Evolutionary conservation across 1,140 invertebrate genomes (phyloP).

Genomic region (Hycleus phaleratus): DNA sequence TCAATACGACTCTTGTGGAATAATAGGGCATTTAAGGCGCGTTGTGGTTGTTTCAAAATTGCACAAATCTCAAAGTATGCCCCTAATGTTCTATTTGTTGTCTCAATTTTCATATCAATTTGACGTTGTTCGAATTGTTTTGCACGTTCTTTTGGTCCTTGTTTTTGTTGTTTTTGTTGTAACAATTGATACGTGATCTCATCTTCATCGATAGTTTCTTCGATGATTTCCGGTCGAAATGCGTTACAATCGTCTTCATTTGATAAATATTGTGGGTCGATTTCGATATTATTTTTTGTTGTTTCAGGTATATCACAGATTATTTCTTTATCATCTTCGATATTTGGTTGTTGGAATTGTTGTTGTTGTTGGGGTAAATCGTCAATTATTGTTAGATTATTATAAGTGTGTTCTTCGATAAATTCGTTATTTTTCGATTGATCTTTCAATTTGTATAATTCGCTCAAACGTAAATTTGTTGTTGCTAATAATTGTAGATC

Average conservation of each 20-base stretch:
- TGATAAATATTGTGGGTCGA: not conserved
- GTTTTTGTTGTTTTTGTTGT: conserved; percentile 25
- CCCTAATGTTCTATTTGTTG: conserved; percentile 43
- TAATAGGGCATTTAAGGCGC: conserved; percentile 50
- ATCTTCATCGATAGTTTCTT: conserved; percentile 32
- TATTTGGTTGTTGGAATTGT: conserved; percentile 4
- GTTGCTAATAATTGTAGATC: conserved; percentile 55
- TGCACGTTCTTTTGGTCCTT: conserved; percentile 16
- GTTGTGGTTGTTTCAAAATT: conserved; percentile 41
- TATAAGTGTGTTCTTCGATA: conserved; percentile 37
- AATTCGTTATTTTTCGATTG: conserved; percentile 36
- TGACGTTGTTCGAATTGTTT: not conserved
- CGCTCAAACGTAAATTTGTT: conserved; percentile 47
- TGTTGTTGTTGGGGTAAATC: conserved; percentile 5
- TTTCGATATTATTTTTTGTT: conserved; percentile 3
- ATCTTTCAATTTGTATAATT: conserved; percentile 48
- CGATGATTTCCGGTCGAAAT: conserved; percentile 27
- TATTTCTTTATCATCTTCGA: not conserved
- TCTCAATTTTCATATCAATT: conserved; percentile 31
- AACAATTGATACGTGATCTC: conserved; percentile 8
- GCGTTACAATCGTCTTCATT: conserved; percentile 6
- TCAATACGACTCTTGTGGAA: conserved; percentile 40
- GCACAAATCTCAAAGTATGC: conserved; percentile 51
- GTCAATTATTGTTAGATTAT: conserved; percentile 25
- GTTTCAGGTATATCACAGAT: conserved; percentile 28